Conservation (phyloP, 2,113 vertebrate species). For the Sinocyclocheilus anophthalmus region DNA sequence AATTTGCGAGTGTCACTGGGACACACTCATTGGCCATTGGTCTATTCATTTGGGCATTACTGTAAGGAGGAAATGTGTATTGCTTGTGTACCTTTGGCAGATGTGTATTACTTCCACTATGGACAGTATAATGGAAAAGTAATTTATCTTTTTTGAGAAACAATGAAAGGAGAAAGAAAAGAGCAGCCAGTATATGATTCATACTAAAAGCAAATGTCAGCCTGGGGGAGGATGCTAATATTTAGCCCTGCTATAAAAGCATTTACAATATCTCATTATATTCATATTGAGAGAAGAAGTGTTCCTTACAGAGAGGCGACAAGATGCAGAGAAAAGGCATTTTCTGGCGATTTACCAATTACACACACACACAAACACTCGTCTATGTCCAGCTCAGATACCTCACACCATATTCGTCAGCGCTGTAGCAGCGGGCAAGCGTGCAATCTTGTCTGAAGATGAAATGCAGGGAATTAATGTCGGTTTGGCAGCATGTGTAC, state of each 20-base stretch:
- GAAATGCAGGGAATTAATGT: slow-evolving; percentile 36
- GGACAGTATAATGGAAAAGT: slow-evolving; percentile 1
- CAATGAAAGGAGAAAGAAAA: slow-evolving; percentile 39
- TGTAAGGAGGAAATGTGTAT: background rate
- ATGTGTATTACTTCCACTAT: background rate
- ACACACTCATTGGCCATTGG: background rate
- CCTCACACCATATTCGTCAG: background rate
- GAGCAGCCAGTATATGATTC: slow-evolving; percentile 52
- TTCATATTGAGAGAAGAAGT: slow-evolving; percentile 43
- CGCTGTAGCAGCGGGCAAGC: background rate
- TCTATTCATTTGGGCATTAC: background rate
- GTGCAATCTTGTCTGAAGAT: background rate
- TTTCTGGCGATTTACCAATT: background rate
- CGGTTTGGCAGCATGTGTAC: slow-evolving; percentile 52
- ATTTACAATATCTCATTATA: slow-evolving; percentile 57
- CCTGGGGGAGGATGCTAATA: slow-evolving; percentile 57
- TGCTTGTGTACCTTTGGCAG: background rate
- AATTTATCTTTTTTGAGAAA: slow-evolving; percentile 41
- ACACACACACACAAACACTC: background rate
- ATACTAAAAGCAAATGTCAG: slow-evolving; percentile 59
- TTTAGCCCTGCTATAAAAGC: slow-evolving; percentile 50
- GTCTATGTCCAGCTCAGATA: background rate
- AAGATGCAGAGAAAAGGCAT: slow-evolving; percentile 37
- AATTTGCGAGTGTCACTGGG: background rate
- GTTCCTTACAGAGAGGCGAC: slow-evolving; percentile 34